Percentiles rank a stretch among this genome's conserved stretches.
Evolutionary conservation across 2,888 invertebrate species (phyloP).

Genomic region (Ellobium chinense): DNA sequence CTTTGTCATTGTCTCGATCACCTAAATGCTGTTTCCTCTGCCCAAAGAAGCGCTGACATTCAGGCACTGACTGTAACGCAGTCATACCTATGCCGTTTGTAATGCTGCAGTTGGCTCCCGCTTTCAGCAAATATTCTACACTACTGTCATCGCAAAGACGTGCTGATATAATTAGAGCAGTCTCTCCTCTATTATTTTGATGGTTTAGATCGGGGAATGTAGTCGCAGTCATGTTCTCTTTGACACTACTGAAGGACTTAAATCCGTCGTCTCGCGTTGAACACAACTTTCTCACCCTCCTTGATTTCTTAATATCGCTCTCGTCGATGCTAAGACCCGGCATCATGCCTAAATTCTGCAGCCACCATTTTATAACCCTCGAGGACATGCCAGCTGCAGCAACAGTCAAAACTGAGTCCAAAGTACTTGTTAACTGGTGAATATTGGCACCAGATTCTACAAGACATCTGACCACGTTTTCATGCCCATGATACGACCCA

Average conservation of each 20-base stretch:
- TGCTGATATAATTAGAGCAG: not conserved
- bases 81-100: not conserved
- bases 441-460: not conserved
- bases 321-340: too few species aligned
- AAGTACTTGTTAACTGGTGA: not conserved
- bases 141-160: not conserved
- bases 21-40: not conserved
- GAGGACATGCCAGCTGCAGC: not conserved
- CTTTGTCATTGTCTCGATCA: not conserved
- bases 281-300: too few species aligned
- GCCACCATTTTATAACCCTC: not conserved
- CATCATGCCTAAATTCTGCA: not conserved
- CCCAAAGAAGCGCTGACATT: not conserved
- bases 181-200: not conserved
- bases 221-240: too few species aligned
- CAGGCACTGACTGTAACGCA: not conserved
- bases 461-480: not conserved
- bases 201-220: not conserved
- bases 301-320: too few species aligned
- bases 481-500: not conserved
- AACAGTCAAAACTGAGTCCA: not conserved
- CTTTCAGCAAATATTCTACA: not conserved
- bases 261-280: too few species aligned
- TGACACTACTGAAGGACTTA: too few species aligned
- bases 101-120: not conserved